phyloP scores from a whole-genome alignment of 2,113 vertebrate genomes.

The Myodes glareolus region DNA sequence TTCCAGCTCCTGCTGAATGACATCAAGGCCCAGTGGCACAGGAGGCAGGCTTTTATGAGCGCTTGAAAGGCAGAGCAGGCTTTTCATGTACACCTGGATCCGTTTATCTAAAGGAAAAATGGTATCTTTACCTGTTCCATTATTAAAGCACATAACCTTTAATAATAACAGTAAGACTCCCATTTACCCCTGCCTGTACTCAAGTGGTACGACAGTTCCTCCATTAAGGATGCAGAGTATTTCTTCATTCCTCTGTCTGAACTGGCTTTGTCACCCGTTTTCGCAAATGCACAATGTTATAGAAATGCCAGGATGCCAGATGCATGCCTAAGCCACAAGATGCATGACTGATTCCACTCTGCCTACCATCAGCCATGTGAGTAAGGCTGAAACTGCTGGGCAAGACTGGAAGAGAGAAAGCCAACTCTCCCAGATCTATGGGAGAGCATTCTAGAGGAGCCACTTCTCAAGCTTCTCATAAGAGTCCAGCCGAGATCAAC shows the following conservation, averaged over 20 bases:
- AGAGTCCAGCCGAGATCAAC: not conserved
- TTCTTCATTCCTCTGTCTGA: not conserved
- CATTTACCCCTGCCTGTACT: not conserved
- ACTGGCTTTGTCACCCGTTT: not conserved
- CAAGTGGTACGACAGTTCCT: not conserved
- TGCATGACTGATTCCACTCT: not conserved
- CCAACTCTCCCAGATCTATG: not conserved
- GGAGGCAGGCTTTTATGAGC: slow-evolving; percentile 86
- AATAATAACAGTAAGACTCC: not conserved
- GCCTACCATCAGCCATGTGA: not conserved
- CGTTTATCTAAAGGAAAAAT: slow-evolving; percentile 90
- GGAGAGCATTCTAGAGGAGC: not conserved
- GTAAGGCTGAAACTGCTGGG: not conserved
- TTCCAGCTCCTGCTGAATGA: slow-evolving; percentile 91
- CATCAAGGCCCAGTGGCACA: slow-evolving; percentile 89
- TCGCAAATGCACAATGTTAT: not conserved
- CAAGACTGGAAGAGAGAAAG: not conserved
- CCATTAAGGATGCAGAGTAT: not conserved
- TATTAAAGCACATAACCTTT: not conserved
- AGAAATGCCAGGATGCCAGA: not conserved
- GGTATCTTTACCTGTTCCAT: slow-evolving; percentile 20
- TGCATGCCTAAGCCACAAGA: not conserved
- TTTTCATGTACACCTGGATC: slow-evolving; percentile 91
- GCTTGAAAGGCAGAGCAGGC: slow-evolving; percentile 87
- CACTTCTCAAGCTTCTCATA: not conserved